Percentiles rank a stretch among this genome's conserved stretches.
phyloP scores from a whole-genome alignment of 53 echinoderm and acorn worm genomes.

The Mesocentrotus franciscanus region DNA sequence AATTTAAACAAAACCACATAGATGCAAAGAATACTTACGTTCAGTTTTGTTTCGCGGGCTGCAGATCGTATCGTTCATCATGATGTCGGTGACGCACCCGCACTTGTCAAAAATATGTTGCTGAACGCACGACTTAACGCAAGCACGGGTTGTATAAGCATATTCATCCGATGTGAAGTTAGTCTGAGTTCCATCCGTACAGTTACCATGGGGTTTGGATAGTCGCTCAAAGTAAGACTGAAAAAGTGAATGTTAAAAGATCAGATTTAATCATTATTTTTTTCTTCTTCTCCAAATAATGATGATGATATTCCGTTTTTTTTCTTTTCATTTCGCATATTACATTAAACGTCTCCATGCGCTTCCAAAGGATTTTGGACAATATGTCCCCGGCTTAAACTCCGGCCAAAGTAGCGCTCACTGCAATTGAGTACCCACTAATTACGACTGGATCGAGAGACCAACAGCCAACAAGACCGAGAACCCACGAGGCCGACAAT shows the following conservation, averaged over 20 bases:
- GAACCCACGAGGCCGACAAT: too few species aligned
- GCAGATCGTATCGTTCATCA: constrained; percentile 71
- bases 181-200: constrained; percentile 51
- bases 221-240: constrained; percentile 70
- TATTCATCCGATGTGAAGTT: constrained; percentile 51
- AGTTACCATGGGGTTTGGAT: constrained; percentile 71
- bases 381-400: too few species aligned
- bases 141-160: constrained; percentile 75
- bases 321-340: too few species aligned
- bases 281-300: too few species aligned
- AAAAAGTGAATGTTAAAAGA: background rate
- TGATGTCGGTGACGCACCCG: constrained; percentile 84
- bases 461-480: too few species aligned
- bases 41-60: constrained; percentile 84
- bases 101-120: constrained; percentile 72
- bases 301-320: too few species aligned
- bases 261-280: too few species aligned
- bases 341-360: too few species aligned
- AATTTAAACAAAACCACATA: background rate
- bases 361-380: too few species aligned
- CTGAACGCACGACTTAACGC: constrained; percentile 81
- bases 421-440: too few species aligned
- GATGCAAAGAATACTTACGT: constrained; percentile 68
- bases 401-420: too few species aligned
- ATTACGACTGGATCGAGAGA: too few species aligned